Evolutionary conservation across 2,888 invertebrate species (phyloP).

Genomic region (Muscina levida): DNA sequence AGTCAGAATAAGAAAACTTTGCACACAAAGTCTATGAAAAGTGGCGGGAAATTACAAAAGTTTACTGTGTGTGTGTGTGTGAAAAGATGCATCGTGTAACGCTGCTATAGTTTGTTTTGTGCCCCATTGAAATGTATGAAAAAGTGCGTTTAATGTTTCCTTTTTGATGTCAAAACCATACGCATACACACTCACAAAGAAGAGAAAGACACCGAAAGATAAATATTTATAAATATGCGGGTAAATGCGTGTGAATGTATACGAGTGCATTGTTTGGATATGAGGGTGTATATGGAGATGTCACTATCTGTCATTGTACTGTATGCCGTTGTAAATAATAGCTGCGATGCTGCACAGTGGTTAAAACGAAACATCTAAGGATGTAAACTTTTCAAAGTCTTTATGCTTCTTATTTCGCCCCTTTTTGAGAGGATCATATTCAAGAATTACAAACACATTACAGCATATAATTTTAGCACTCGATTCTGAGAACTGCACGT

Average conservation of each 20-base stretch:
- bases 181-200: too few species aligned
- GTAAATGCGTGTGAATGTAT: neutral
- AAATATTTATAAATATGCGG: conserved; percentile 9
- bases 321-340: neutral
- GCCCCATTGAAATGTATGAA: neutral
- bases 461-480: too few species aligned
- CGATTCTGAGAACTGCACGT: too few species aligned
- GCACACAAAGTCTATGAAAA: neutral
- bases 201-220: neutral
- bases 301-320: neutral
- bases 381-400: too few species aligned
- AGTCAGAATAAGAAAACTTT: too few species aligned
- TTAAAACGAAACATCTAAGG: too few species aligned
- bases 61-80: too few species aligned
- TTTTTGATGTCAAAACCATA: neutral
- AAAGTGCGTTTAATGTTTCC: conserved; percentile 2
- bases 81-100: neutral
- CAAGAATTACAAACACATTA: too few species aligned
- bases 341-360: too few species aligned
- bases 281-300: conserved; percentile 5
- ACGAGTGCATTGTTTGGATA: neutral
- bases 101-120: neutral
- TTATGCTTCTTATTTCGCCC: too few species aligned
- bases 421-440: too few species aligned
- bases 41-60: conserved; percentile 63